Conservation (phyloP, 2,113 vertebrate species). For the Xenus cinereus region DNA sequence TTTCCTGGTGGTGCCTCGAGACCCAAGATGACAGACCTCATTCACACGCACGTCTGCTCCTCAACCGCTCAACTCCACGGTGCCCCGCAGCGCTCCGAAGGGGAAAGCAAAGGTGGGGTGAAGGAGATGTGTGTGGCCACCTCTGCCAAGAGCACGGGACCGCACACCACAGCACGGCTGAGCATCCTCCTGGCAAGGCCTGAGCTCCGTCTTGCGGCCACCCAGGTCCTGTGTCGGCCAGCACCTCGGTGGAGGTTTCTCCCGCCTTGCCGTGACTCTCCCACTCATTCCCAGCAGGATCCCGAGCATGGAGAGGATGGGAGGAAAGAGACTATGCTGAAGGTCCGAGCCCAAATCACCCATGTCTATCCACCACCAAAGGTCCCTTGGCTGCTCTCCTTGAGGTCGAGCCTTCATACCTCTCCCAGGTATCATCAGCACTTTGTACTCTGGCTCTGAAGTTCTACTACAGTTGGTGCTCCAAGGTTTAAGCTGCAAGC, state of each 20-base stretch:
- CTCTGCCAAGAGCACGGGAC: neutral
- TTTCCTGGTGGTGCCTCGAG: neutral
- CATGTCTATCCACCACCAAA: neutral
- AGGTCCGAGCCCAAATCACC: neutral
- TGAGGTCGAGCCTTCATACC: neutral
- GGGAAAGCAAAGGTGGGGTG: neutral
- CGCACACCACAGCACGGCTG: accelerated
- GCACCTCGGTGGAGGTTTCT: accelerated
- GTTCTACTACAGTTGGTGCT: neutral
- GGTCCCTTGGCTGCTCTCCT: neutral
- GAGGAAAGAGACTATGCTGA: neutral
- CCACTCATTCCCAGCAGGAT: neutral
- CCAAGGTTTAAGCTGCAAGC: neutral
- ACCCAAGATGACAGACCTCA: neutral
- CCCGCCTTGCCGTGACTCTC: neutral
- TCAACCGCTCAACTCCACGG: accelerated
- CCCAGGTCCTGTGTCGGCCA: accelerated
- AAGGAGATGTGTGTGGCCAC: neutral
- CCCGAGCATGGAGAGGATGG: neutral
- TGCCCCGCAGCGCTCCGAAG: accelerated
- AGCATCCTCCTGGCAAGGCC: neutral
- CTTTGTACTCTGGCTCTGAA: neutral
- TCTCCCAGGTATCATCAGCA: neutral
- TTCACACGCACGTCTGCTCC: accelerated
- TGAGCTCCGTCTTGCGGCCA: neutral